Percentiles rank a stretch among this genome's conserved stretches.
Conservation (phyloP, 2,888 invertebrate genomes). For the Coelinius sp. region DNA sequence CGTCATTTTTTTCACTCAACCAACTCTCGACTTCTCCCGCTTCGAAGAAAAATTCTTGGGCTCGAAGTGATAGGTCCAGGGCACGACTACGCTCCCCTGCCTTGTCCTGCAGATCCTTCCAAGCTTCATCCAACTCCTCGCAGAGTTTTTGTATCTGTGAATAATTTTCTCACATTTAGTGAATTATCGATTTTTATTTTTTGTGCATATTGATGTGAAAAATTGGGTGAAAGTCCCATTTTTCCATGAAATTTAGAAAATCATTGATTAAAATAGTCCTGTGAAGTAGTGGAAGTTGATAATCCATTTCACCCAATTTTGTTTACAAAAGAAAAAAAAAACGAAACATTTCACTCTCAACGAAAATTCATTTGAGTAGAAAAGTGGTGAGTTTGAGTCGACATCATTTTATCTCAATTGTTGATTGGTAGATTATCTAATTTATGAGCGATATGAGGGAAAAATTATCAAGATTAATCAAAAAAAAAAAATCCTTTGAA, state of each 20-base stretch:
- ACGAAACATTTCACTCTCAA: background rate
- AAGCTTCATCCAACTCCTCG: conserved; percentile 79
- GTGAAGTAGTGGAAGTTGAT: no score
- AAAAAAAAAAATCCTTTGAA: no score
- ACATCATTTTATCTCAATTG: background rate
- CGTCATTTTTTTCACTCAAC: conserved; percentile 89
- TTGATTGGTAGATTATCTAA: no score
- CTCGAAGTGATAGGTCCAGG: conserved; percentile 87
- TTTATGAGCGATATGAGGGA: no score
- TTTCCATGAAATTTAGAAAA: background rate
- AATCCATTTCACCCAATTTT: no score
- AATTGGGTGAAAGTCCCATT: no score
- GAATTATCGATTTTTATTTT: background rate
- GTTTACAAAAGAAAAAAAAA: background rate
- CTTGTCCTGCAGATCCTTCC: conserved; percentile 81
- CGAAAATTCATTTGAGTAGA: background rate
- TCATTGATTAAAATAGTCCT: background rate
- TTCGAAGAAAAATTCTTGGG: conserved; percentile 94
- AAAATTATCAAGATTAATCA: no score
- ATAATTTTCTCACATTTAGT: background rate
- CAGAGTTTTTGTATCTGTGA: conserved; percentile 82
- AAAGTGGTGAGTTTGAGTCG: background rate
- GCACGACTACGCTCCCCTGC: conserved; percentile 82
- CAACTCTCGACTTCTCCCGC: conserved; percentile 94
- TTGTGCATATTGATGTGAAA: background rate